Conservation (phyloP, 92 coral and sea anemone genomes). For the Umimayanthus kanabou region DNA sequence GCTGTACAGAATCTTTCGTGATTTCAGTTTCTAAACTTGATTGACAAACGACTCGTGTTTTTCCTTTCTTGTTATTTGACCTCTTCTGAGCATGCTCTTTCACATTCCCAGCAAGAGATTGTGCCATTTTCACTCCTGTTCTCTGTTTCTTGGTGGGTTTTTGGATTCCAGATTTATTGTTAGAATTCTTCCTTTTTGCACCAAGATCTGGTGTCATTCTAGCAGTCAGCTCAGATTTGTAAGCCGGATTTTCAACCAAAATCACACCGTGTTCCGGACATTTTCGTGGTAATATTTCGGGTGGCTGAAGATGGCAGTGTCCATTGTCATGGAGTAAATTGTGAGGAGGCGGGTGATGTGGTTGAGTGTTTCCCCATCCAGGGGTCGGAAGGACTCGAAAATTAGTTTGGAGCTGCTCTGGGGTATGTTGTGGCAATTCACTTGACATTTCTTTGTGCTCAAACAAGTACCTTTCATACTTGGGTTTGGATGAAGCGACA, state of each 20-base stretch:
- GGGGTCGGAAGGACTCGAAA: not conserved
- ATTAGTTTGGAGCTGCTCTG: not conserved
- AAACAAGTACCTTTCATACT: not conserved
- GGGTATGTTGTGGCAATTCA: not conserved
- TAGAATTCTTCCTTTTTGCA: not conserved
- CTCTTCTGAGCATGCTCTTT: not conserved
- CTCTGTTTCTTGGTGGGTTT: not conserved
- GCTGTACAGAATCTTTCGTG: not conserved
- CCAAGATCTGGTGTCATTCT: not conserved
- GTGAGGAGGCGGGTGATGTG: not conserved
- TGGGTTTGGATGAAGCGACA: not conserved
- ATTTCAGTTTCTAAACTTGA: not conserved
- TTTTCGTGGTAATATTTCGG: not conserved
- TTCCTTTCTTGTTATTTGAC: not conserved
- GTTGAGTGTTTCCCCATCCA: not conserved
- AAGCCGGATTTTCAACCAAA: conserved; percentile 9
- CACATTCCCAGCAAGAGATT: not conserved
- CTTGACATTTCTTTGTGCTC: not conserved
- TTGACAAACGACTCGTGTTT: not conserved
- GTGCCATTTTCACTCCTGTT: not conserved
- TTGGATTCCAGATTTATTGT: not conserved
- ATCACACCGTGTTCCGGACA: not conserved
- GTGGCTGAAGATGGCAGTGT: not conserved
- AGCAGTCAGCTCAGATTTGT: not conserved
- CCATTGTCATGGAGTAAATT: not conserved